A percentile compares a stretch with the other conserved stretches of the same genome.
phyloP scores from a whole-genome alignment of 2,888 invertebrate species.

The Drosophila mettleri region DNA sequence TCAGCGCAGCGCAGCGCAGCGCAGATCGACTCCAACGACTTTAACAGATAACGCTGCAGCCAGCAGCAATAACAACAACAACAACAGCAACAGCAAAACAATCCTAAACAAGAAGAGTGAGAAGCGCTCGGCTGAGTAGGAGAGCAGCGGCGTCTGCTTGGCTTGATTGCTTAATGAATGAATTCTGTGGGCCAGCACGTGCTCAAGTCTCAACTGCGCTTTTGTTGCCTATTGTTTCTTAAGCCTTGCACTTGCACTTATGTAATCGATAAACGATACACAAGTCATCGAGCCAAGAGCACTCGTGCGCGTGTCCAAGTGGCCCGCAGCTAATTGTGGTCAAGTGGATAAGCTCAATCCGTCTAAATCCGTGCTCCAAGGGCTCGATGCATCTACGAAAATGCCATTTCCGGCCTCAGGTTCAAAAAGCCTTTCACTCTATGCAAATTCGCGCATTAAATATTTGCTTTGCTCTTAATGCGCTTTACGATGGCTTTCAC shows the following conservation, averaged over 20 bases:
- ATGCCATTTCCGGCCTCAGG: slow-evolving; percentile 56
- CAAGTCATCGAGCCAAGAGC: slow-evolving; percentile 28
- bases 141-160: slow-evolving; percentile 25
- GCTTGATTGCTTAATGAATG: slow-evolving; percentile 76
- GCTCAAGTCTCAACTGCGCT: slow-evolving; percentile 72
- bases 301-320: slow-evolving; percentile 59
- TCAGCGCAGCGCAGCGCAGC: slow-evolving; percentile 2
- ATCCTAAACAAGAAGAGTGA: slow-evolving; percentile 2
- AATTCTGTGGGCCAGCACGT: slow-evolving; percentile 65
- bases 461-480: slow-evolving; percentile 31
- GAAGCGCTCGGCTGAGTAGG: slow-evolving; percentile 17
- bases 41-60: slow-evolving; percentile 42
- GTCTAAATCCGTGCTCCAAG: slow-evolving; percentile 9
- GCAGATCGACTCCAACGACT: slow-evolving; percentile 43
- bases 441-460: slow-evolving; percentile 34
- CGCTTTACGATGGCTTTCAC: slow-evolving; percentile 2
- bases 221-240: slow-evolving; percentile 20
- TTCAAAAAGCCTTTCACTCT: slow-evolving; percentile 60
- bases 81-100: not conserved
- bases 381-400: slow-evolving; percentile 21
- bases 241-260: slow-evolving; percentile 28
- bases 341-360: slow-evolving; percentile 30
- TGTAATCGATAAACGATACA: slow-evolving; percentile 53
- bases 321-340: slow-evolving; percentile 55
- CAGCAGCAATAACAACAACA: slow-evolving; percentile 22